Evolutionary conservation across 2,113 vertebrate species (phyloP).

Genomic region (Chauna torquata): DNA sequence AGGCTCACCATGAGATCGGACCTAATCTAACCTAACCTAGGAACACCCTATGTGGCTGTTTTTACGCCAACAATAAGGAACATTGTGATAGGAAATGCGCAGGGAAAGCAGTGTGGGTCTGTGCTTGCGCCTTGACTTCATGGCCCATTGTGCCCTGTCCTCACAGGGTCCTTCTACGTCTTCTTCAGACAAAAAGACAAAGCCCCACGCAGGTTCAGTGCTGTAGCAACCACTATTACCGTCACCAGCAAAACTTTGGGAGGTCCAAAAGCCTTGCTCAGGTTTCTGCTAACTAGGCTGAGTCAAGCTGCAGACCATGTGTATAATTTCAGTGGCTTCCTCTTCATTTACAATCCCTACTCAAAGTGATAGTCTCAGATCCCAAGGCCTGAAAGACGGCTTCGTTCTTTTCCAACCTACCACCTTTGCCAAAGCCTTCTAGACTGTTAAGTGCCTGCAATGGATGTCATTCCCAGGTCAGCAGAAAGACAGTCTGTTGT

Average conservation of each 20-base stretch:
- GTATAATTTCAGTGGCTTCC: not conserved
- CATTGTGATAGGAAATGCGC: not conserved
- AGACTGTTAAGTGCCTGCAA: not conserved
- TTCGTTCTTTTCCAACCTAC: not conserved
- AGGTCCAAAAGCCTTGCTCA: not conserved
- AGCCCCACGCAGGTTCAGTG: fast-evolving
- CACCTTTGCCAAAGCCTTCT: not conserved
- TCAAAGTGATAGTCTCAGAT: not conserved
- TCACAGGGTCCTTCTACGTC: fast-evolving
- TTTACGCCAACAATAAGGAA: not conserved
- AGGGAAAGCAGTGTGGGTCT: not conserved
- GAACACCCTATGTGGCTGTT: not conserved
- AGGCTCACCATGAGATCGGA: not conserved
- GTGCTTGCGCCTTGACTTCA: not conserved
- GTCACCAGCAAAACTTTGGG: not conserved
- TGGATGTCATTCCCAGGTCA: not conserved
- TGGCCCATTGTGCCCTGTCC: not conserved
- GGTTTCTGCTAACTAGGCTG: not conserved
- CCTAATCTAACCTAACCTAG: not conserved
- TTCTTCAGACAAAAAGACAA: not conserved
- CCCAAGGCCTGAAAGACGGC: not conserved
- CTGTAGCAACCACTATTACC: not conserved
- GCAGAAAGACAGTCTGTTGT: not conserved
- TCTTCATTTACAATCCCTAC: not conserved
- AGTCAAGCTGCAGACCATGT: not conserved